Percentiles rank a stretch among this genome's conserved stretches.
Evolutionary conservation across 2,888 invertebrate genomes (phyloP).

Genomic region (Therioaphis trifolii): DNA sequence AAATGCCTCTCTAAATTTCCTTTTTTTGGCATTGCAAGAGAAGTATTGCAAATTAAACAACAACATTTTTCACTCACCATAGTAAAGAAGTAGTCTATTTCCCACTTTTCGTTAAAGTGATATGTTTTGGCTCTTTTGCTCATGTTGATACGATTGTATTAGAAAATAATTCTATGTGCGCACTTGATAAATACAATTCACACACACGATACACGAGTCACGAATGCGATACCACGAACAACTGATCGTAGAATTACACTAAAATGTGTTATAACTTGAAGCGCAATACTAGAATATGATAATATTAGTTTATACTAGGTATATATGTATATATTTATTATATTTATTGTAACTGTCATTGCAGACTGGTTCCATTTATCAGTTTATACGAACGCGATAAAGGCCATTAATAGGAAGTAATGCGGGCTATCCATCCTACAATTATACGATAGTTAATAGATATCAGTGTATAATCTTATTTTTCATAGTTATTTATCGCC

Average conservation of each 20-base stretch:
- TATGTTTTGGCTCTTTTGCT: constrained; percentile 30
- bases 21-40: constrained; percentile 18
- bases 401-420: constrained; percentile 7
- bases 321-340: constrained; percentile 14
- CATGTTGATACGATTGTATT: constrained; percentile 5
- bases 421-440: constrained; percentile 14
- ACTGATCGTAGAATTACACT: constrained; percentile 18
- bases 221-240: constrained; percentile 16
- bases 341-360: constrained; percentile 16
- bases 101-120: constrained; percentile 21
- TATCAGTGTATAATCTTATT: background rate
- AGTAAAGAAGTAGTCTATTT: constrained; percentile 27
- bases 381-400: too few relatives aligned
- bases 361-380: constrained; percentile 16
- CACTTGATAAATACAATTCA: constrained; percentile 3
- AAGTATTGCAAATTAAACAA: constrained; percentile 32
- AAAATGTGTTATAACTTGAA: constrained; percentile 30
- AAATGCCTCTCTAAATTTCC: constrained; percentile 9
- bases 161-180: constrained; percentile 11
- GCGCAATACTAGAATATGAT: constrained; percentile 16
- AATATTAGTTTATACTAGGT: constrained; percentile 17
- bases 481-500: background rate
- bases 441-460: background rate
- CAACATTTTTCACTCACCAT: constrained; percentile 18
- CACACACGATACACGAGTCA: constrained; percentile 5